Conservation (phyloP, 2,888 invertebrate genomes). For the Boloria euphrosyne region DNA sequence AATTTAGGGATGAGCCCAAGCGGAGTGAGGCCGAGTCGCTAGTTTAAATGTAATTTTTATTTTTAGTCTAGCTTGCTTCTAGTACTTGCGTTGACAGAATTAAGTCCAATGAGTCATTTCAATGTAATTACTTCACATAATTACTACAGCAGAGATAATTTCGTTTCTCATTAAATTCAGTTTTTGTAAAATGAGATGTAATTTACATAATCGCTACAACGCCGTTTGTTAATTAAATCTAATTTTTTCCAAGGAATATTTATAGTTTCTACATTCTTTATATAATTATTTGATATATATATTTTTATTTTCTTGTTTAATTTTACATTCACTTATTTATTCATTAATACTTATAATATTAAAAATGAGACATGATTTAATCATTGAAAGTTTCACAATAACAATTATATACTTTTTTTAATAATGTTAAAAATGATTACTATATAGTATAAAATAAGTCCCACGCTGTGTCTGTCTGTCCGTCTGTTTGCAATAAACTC, state of each 20-base stretch:
- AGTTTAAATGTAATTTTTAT: too few relatives aligned
- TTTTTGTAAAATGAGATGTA: constrained; percentile 43
- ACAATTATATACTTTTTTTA: too few relatives aligned
- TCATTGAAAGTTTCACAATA: too few relatives aligned
- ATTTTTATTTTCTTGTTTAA: not conserved
- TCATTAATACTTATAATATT: too few relatives aligned
- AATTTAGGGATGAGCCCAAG: too few relatives aligned
- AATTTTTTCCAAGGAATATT: constrained; percentile 23
- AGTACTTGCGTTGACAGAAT: constrained; percentile 35
- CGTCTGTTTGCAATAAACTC: too few relatives aligned
- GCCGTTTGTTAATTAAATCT: constrained; percentile 38
- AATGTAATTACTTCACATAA: constrained; percentile 39
- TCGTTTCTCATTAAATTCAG: constrained; percentile 39
- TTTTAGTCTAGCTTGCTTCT: constrained; percentile 20
- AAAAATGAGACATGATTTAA: too few relatives aligned
- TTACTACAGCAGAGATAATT: constrained; percentile 41
- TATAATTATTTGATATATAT: not conserved
- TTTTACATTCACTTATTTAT: too few relatives aligned
- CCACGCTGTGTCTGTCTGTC: too few relatives aligned
- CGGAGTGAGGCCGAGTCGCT: too few relatives aligned
- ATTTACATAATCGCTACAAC: constrained; percentile 42
- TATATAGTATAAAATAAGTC: too few relatives aligned
- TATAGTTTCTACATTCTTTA: not conserved
- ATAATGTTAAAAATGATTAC: too few relatives aligned
- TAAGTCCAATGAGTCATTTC: constrained; percentile 34